Evolutionary conservation across 1,140 invertebrate species (phyloP).

Genomic region (Nasonia longicornis): DNA sequence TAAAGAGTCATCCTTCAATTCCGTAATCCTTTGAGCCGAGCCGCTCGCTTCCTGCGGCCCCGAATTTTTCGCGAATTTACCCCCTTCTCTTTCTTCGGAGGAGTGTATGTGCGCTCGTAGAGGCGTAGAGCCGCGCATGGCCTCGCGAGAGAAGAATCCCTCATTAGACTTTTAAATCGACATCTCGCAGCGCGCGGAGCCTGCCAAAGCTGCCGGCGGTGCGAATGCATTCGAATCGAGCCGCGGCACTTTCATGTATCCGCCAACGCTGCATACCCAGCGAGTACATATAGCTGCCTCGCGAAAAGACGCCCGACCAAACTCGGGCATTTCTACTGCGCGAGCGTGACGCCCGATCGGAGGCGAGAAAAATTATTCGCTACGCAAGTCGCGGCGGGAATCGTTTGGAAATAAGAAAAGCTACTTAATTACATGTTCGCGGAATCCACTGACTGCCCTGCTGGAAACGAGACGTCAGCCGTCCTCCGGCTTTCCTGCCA

Average conservation of each 20-base stretch:
- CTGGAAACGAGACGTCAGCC: constrained; percentile 4
- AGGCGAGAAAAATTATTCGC: not conserved
- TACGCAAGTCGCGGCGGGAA: not conserved
- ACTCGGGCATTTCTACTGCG: not conserved
- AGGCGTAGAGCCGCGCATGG: too few species aligned
- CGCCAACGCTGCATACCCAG: too few species aligned
- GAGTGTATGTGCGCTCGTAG: too few species aligned
- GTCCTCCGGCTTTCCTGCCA: not conserved
- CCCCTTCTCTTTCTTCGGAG: too few species aligned
- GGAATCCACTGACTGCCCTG: not conserved
- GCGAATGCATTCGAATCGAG: not conserved
- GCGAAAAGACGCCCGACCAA: not conserved
- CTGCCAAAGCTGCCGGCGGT: too few species aligned
- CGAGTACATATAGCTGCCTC: not conserved
- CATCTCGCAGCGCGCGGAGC: constrained; percentile 11
- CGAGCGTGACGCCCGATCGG: too few species aligned
- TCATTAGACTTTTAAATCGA: constrained; percentile 59
- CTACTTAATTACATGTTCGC: constrained; percentile 38
- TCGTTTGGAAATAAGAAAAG: not conserved
- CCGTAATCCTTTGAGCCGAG: constrained; percentile 53
- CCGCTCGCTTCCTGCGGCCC: not conserved
- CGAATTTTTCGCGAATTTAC: not conserved
- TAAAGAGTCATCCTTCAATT: constrained; percentile 48
- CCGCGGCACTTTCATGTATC: too few species aligned
- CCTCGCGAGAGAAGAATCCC: constrained; percentile 16